Evolutionary conservation across 2,113 vertebrate genomes (phyloP).

Genomic region (Tyrannus savana): DNA sequence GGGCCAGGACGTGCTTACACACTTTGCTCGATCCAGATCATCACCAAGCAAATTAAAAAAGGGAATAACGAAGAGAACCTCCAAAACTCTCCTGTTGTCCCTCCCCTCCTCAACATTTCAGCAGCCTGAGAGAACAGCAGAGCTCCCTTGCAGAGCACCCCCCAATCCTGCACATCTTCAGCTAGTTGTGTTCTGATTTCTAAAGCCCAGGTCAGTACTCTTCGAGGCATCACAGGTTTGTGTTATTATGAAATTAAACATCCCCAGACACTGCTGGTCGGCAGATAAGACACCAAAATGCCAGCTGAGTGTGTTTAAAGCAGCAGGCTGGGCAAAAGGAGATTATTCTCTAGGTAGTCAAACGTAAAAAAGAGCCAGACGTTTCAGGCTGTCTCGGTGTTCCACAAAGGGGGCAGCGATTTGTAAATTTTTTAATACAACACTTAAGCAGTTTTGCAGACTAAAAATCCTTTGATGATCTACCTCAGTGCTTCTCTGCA

Average conservation of each 20-base stretch:
- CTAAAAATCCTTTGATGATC: background rate
- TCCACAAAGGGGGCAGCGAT: slow-evolving; percentile 26
- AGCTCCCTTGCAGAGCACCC: background rate
- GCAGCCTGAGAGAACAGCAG: background rate
- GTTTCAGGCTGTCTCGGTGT: background rate
- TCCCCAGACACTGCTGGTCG: background rate
- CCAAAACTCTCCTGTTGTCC: background rate
- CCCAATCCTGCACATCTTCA: background rate
- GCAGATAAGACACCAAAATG: background rate
- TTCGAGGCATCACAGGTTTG: background rate
- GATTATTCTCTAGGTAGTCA: slow-evolving; percentile 13
- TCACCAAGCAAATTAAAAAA: background rate
- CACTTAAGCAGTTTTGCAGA: slow-evolving; percentile 25
- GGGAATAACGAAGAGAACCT: background rate
- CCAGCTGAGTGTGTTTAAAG: background rate
- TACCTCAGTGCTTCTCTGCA: background rate
- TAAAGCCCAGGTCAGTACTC: background rate
- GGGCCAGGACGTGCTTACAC: background rate
- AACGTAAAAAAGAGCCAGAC: slow-evolving; percentile 2
- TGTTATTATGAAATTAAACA: background rate
- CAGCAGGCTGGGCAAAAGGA: background rate
- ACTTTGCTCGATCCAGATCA: background rate
- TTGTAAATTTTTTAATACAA: slow-evolving; percentile 23
- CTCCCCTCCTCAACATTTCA: background rate
- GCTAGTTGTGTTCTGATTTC: background rate